phyloP scores from a whole-genome alignment of 1,140 invertebrate species.

The Caerostris extrusa region DNA sequence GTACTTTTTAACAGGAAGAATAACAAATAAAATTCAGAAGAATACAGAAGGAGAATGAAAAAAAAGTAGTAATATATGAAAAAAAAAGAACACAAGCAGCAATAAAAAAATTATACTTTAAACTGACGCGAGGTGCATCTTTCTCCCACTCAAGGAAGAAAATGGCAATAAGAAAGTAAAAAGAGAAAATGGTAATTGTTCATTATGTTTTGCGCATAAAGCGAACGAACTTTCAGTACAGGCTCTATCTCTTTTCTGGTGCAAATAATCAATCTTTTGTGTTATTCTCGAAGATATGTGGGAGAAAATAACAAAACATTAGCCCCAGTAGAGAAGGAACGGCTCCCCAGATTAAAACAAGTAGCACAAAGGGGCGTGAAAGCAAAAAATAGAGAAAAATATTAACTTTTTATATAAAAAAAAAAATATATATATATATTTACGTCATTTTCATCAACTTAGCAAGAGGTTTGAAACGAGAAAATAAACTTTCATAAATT shows the following conservation, averaged over 20 bases:
- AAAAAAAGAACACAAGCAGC: too few relatives aligned
- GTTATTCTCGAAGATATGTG: slow-evolving; percentile 62
- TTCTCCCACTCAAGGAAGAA: too few relatives aligned
- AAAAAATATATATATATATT: slow-evolving; percentile 2
- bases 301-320: slow-evolving; percentile 71
- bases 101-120: not conserved
- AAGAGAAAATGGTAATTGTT: slow-evolving; percentile 71
- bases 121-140: not conserved
- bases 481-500: not conserved
- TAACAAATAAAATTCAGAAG: slow-evolving; percentile 24
- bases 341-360: slow-evolving; percentile 40
- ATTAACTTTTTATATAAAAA: slow-evolving; percentile 16
- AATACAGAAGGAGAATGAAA: not conserved
- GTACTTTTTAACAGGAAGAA: slow-evolving; percentile 30
- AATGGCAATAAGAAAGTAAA: not conserved
- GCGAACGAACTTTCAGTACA: not conserved
- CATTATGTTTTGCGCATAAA: slow-evolving; percentile 21
- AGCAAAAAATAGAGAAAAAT: slow-evolving; percentile 65
- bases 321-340: not conserved
- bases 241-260: not conserved
- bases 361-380: slow-evolving; percentile 19
- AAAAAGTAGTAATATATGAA: not conserved
- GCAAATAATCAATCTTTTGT: slow-evolving; percentile 74
- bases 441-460: slow-evolving; percentile 44
- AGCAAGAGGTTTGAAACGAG: slow-evolving; percentile 42